Conservation (phyloP, 2,797 vertebrate genomes). For the Borostomias antarcticus region DNA sequence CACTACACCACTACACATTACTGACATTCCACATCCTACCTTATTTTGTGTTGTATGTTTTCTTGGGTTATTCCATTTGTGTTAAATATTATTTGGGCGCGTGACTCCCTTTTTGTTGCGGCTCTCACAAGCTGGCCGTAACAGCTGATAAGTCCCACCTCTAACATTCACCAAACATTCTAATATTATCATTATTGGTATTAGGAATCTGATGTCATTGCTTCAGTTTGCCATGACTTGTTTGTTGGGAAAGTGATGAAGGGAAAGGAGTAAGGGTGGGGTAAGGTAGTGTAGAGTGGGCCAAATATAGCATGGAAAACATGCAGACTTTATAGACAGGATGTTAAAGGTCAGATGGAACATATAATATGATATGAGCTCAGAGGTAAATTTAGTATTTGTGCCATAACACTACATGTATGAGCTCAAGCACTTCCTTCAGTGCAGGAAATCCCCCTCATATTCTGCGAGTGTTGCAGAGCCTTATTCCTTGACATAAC, state of each 20-base stretch:
- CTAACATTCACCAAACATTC: constrained; percentile 40
- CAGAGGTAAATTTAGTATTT: neutral
- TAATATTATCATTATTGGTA: constrained; percentile 47
- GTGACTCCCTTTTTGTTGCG: too few relatives aligned
- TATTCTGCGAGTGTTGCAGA: constrained; percentile 15
- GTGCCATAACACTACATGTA: neutral
- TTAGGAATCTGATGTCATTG: constrained; percentile 51
- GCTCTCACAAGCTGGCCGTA: too few relatives aligned
- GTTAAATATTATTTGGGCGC: too few relatives aligned
- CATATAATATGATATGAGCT: constrained; percentile 1
- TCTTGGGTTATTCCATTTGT: too few relatives aligned
- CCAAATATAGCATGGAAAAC: constrained; percentile 17
- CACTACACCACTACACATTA: too few relatives aligned
- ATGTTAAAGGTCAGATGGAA: neutral
- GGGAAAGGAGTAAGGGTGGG: constrained; percentile 18
- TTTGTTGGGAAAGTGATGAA: constrained; percentile 20
- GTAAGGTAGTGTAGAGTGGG: constrained; percentile 4
- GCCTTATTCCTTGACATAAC: constrained; percentile 62
- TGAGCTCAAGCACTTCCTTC: too few relatives aligned
- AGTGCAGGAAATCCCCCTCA: too few relatives aligned
- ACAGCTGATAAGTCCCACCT: constrained; percentile 58
- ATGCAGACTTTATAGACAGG: neutral
- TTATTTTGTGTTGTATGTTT: too few relatives aligned
- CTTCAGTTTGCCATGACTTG: constrained; percentile 30
- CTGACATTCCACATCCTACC: too few relatives aligned